phyloP scores from a whole-genome alignment of 2,888 invertebrate species.

The Idaea biselata region DNA sequence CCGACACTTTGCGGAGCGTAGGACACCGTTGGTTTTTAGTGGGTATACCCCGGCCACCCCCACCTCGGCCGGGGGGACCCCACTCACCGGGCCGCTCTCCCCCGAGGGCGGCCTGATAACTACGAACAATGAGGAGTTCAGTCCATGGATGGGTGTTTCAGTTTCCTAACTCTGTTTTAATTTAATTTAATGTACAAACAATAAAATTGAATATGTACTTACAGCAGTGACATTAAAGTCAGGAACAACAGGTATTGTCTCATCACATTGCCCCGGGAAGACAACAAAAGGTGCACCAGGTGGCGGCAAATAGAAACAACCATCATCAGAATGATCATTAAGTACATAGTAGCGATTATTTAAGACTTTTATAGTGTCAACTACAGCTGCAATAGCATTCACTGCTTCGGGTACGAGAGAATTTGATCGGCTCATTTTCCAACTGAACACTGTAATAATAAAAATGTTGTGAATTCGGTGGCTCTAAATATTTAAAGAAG shows the following conservation, averaged over 20 bases:
- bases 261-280: conserved; percentile 59
- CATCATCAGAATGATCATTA: conserved; percentile 44
- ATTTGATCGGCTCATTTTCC: conserved; percentile 59
- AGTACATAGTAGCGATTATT: conserved; percentile 44
- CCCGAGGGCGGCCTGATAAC: no score
- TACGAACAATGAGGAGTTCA: no score
- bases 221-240: conserved; percentile 46
- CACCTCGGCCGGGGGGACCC: no score
- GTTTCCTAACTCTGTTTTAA: background rate
- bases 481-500: background rate
- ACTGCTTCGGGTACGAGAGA: conserved; percentile 29
- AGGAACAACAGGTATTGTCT: conserved; percentile 40
- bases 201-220: conserved; percentile 25
- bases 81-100: no score
- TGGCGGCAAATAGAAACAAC: conserved; percentile 61
- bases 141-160: no score
- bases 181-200: background rate
- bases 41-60: no score
- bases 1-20: no score
- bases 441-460: conserved; percentile 49
- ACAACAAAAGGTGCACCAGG: conserved; percentile 46
- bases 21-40: no score
- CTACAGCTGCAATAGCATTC: conserved; percentile 35
- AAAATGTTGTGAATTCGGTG: background rate
- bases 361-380: conserved; percentile 40